Evolutionary conservation across 2,797 vertebrate species (phyloP).

Genomic region (Dendrocincla fuliginosa): DNA sequence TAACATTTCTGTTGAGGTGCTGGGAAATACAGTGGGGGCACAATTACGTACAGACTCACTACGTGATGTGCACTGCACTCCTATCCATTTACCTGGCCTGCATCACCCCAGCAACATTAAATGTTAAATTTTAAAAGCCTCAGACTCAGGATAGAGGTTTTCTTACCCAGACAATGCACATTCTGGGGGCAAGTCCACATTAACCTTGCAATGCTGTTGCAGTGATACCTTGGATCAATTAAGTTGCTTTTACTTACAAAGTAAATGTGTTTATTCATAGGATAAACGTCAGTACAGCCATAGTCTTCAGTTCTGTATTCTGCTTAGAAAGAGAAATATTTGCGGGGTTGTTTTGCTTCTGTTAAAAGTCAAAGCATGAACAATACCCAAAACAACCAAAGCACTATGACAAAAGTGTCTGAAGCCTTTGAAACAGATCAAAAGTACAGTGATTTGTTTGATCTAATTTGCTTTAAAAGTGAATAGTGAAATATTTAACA

Average conservation of each 20-base stretch:
- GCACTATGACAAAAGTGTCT: neutral
- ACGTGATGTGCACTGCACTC: neutral
- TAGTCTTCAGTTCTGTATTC: neutral
- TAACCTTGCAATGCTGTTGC: neutral
- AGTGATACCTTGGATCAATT: neutral
- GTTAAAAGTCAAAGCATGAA: neutral
- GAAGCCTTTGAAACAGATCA: slow-evolving; percentile 58
- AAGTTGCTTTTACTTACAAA: neutral
- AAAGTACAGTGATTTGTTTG: slow-evolving; percentile 47
- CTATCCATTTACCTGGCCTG: neutral
- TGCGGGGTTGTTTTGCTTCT: neutral
- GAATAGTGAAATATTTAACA: slow-evolving; percentile 36
- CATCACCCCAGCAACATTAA: neutral
- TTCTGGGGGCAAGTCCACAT: neutral
- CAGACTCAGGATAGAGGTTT: neutral
- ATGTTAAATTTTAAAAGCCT: neutral
- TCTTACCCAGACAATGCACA: neutral
- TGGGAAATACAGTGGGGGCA: neutral
- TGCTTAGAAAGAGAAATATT: neutral
- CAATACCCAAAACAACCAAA: neutral
- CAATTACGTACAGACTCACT: rapidly evolving
- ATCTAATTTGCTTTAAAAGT: slow-evolving; percentile 55
- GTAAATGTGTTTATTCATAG: neutral
- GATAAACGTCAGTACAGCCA: neutral
- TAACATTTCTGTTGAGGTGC: neutral